A percentile compares a stretch with the other conserved stretches of the same genome.
phyloP scores from a whole-genome alignment of 2,888 invertebrate species.

The Anorthoa munda region DNA sequence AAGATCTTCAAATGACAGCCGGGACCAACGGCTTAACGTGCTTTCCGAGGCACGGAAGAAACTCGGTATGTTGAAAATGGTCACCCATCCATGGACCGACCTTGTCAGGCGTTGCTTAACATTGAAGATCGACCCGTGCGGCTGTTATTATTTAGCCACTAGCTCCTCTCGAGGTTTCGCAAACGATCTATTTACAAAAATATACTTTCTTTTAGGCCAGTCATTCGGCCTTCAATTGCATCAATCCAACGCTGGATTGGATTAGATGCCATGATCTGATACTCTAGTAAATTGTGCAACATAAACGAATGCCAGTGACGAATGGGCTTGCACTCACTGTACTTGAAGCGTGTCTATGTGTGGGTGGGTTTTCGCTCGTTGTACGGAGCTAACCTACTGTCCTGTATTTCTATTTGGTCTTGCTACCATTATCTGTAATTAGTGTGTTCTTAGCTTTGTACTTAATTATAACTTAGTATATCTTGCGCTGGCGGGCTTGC shows the following conservation, averaged over 20 bases:
- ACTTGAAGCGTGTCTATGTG: not conserved
- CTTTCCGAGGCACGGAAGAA: no score
- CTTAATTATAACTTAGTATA: conserved; percentile 64
- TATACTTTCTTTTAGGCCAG: not conserved
- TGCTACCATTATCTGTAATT: conserved; percentile 64
- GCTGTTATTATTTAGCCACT: no score
- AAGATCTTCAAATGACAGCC: no score
- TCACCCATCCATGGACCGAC: no score
- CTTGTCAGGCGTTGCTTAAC: no score
- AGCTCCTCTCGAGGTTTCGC: no score
- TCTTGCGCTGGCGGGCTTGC: conserved; percentile 13
- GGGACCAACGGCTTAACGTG: no score
- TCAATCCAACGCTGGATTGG: not conserved
- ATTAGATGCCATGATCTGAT: no score
- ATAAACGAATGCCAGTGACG: not conserved
- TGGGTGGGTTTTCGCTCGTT: not conserved
- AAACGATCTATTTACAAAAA: no score
- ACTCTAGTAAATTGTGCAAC: no score
- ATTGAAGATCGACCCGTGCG: no score
- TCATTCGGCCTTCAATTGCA: not conserved
- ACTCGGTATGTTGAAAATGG: no score
- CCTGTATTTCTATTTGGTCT: not conserved
- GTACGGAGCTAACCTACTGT: conserved; percentile 7
- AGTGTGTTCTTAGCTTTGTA: conserved; percentile 61
- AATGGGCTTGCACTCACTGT: not conserved